These are phyloP conservation scores for Lacanobia oleracea DNA, from an alignment of 2,888 invertebrate species.

Conservation along the genomic window DNA sequence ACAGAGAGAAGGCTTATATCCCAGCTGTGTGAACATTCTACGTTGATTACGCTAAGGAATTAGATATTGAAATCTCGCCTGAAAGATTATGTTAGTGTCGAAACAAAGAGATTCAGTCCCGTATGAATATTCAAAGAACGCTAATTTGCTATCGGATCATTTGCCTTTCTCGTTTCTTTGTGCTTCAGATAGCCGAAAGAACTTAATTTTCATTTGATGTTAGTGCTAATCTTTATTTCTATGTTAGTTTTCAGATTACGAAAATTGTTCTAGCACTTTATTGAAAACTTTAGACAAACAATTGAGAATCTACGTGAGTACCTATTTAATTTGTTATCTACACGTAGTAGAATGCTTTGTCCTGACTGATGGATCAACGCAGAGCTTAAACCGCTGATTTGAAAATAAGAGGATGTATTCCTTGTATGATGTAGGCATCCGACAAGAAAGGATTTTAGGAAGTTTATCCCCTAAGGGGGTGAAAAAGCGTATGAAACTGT, in stretches of 20 bases:
- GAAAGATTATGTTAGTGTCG: constrained; percentile 3
- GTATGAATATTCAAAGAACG: constrained; percentile 39
- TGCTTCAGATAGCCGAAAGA: constrained; percentile 1
- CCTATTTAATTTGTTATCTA: too few relatives aligned
- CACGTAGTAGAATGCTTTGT: too few relatives aligned
- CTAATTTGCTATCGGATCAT: constrained; percentile 13
- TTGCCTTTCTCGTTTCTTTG: constrained; percentile 9
- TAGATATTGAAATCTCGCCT: neutral
- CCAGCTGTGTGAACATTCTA: neutral
- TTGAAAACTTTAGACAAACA: neutral
- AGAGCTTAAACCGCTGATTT: too few relatives aligned
- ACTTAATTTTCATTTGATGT: constrained; percentile 13
- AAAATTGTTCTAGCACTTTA: neutral
- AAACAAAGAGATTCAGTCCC: constrained; percentile 15
- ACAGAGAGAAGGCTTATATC: neutral
- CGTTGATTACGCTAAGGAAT: neutral
- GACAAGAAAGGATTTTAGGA: too few relatives aligned
- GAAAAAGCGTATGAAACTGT: too few relatives aligned
- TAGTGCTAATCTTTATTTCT: constrained; percentile 7
- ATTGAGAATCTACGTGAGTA: too few relatives aligned
- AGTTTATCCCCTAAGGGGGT: too few relatives aligned
- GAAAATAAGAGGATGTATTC: too few relatives aligned
- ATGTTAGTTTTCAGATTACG: neutral
- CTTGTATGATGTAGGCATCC: too few relatives aligned
- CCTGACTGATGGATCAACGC: too few relatives aligned